Evolutionary conservation across 2,797 vertebrate genomes (phyloP).

Genomic region (Sebastes matsubarae): DNA sequence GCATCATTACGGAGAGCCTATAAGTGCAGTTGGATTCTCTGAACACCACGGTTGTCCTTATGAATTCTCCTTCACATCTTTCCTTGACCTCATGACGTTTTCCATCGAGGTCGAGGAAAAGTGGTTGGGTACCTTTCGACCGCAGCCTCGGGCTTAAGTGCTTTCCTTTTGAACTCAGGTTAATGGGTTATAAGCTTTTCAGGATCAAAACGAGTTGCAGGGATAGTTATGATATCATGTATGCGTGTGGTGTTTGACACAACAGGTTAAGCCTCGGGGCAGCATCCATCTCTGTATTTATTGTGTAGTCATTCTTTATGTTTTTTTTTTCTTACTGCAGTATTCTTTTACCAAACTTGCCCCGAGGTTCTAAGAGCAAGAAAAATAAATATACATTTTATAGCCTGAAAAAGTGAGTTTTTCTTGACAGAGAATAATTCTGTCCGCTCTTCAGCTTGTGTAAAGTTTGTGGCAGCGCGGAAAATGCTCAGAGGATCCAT

Average conservation of each 20-base stretch:
- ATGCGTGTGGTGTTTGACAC: constrained; percentile 18
- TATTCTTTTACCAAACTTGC: not conserved
- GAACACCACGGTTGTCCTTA: too few relatives aligned
- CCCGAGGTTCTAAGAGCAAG: not conserved
- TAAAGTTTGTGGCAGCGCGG: constrained; percentile 41
- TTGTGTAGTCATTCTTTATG: constrained; percentile 27
- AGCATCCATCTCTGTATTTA: constrained; percentile 19
- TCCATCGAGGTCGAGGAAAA: too few relatives aligned
- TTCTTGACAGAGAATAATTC: constrained; percentile 39
- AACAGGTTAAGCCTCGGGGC: constrained; percentile 16
- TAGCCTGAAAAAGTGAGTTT: constrained; percentile 31
- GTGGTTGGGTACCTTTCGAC: too few relatives aligned
- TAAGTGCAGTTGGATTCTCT: too few relatives aligned
- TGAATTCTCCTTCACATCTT: too few relatives aligned
- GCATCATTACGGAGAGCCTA: too few relatives aligned
- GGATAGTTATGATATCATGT: not conserved
- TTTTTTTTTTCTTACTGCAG: not conserved
- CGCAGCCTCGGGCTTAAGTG: not conserved
- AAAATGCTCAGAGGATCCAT: constrained; percentile 47
- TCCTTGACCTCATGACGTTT: too few relatives aligned
- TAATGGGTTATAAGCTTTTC: constrained; percentile 5
- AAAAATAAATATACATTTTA: constrained; percentile 44
- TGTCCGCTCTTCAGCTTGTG: constrained; percentile 13
- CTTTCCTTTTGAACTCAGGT: not conserved
- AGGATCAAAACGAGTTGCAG: not conserved